Percentiles rank a stretch among this genome's conserved stretches.
Conservation (phyloP, 2,888 invertebrate species). For the Sipha maydis region DNA sequence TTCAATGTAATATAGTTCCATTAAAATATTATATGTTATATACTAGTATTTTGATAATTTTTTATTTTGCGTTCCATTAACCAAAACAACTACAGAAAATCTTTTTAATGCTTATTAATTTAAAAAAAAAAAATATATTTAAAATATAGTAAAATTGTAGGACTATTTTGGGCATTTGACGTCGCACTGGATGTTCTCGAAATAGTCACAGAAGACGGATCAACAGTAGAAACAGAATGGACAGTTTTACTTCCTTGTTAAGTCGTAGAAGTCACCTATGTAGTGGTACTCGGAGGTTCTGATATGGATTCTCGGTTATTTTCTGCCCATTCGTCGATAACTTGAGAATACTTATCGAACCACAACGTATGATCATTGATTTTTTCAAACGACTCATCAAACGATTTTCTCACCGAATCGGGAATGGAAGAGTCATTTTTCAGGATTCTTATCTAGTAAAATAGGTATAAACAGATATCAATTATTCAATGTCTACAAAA, state of each 20-base stretch:
- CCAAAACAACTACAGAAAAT: too few relatives aligned
- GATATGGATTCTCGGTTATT: not conserved
- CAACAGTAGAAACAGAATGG: too few relatives aligned
- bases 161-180: not conserved
- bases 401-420: not conserved
- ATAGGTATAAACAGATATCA: not conserved
- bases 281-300: not conserved
- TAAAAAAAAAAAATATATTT: too few relatives aligned
- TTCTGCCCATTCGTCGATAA: not conserved
- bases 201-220: not conserved
- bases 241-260: not conserved
- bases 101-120: too few relatives aligned
- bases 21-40: too few relatives aligned
- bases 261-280: not conserved
- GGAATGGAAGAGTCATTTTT: conserved; percentile 4
- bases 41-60: too few relatives aligned
- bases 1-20: too few relatives aligned
- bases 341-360: not conserved
- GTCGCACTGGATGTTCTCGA: not conserved
- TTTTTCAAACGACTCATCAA: not conserved
- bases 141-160: not conserved
- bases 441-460: conserved; percentile 7
- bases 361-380: not conserved
- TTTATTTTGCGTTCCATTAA: too few relatives aligned
- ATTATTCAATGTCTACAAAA: not conserved